A percentile compares a stretch with the other conserved stretches of the same genome.
Conservation (phyloP, 2,888 invertebrate species). For the Dasysyrphus tricinctus region DNA sequence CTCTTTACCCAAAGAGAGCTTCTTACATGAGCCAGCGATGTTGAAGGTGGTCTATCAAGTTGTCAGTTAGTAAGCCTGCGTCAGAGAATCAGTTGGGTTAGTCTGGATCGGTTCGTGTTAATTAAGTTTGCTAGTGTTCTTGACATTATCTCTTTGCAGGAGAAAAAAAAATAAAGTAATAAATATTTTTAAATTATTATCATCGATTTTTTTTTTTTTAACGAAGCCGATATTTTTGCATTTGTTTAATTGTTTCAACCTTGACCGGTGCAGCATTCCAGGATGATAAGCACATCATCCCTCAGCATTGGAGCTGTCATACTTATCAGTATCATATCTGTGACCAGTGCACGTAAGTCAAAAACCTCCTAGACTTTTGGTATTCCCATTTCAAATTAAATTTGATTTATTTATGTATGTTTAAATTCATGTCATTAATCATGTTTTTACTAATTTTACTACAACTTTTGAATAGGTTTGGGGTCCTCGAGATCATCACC, state of each 20-base stretch:
- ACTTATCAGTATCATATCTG: constrained; percentile 32
- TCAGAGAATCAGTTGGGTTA: constrained; percentile 49
- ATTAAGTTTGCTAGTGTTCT: constrained; percentile 24
- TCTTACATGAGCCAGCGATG: not conserved
- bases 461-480: not conserved
- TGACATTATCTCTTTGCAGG: constrained; percentile 54
- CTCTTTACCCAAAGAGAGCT: not conserved
- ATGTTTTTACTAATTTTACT: not conserved
- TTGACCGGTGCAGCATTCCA: constrained; percentile 19
- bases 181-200: constrained; percentile 19
- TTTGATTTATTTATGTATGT: constrained; percentile 41
- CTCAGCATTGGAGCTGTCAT: constrained; percentile 17
- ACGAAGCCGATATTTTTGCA: not conserved
- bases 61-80: constrained; percentile 52
- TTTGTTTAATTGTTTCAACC: not conserved
- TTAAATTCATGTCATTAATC: constrained; percentile 19
- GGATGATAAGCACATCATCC: constrained; percentile 45
- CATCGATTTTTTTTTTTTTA: constrained; percentile 4
- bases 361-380: not conserved
- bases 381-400: constrained; percentile 24
- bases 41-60: constrained; percentile 6
- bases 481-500: not conserved
- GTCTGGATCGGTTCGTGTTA: constrained; percentile 49
- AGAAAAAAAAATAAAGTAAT: constrained; percentile 12
- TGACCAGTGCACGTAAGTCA: constrained; percentile 63